A percentile compares a stretch with the other conserved stretches of the same genome.
Evolutionary conservation across 2,113 vertebrate species (phyloP).

Genomic region (Corydoras sp.): DNA sequence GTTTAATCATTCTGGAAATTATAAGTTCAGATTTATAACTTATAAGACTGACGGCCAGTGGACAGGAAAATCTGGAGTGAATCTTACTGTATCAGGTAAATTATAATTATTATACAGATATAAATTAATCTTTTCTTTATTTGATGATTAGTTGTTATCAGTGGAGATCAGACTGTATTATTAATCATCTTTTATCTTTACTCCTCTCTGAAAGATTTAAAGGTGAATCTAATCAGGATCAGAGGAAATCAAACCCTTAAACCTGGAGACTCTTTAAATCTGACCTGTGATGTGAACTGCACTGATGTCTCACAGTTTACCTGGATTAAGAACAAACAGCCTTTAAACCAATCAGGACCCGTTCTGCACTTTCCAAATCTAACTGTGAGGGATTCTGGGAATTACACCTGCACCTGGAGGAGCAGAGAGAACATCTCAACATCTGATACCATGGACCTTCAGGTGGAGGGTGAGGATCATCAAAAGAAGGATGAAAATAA

Average conservation of each 20-base stretch:
- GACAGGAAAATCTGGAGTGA: neutral
- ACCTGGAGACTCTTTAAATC: constrained; percentile 21
- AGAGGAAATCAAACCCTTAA: constrained; percentile 7
- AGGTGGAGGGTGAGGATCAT: too few species aligned
- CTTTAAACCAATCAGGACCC: neutral
- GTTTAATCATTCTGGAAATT: constrained; percentile 13
- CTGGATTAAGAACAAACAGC: constrained; percentile 29
- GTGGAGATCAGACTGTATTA: too few species aligned
- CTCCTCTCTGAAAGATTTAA: constrained; percentile 18
- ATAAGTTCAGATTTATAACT: constrained; percentile 33
- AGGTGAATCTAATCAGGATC: constrained; percentile 7
- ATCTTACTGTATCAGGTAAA: constrained; percentile 23
- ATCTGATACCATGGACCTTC: too few species aligned
- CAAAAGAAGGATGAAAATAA: too few species aligned
- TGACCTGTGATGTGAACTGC: constrained; percentile 30
- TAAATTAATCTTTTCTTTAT: constrained; percentile 8
- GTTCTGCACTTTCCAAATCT: constrained; percentile 7
- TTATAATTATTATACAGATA: neutral
- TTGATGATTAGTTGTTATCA: too few species aligned
- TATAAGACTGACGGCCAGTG: fast-evolving
- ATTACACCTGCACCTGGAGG: neutral
- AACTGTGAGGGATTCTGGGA: constrained; percentile 3
- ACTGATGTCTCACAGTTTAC: constrained; percentile 15
- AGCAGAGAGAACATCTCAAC: too few species aligned
- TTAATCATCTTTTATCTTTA: neutral